Base-by-base conservation (phyloP, 2,113 vertebrate genomes). In the Pseudolaguvia tuberculata region DNA sequence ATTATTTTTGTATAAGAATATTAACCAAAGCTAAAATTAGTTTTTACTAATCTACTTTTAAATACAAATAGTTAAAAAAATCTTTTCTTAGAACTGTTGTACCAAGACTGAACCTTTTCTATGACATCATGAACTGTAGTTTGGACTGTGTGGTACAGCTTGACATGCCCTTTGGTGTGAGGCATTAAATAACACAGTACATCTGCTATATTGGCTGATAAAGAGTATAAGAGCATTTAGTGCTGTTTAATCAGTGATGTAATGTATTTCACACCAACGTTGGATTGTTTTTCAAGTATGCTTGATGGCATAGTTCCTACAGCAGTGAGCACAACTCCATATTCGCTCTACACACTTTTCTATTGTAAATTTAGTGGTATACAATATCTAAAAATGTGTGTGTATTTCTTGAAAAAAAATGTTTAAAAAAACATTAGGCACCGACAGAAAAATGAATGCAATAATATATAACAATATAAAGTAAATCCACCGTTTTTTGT, bases 401-500 rank as follows among this genome's bases (percentile, higher is more conserved):
- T 53, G 47, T n/a, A 55, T 61, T 20, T 69, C 25, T 42, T 70
- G 17, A 58, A 58, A 78, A 61, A 61, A 53, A 79, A 11, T 70
- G n/a, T 45, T 72, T 1, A 63, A 27, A 59, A 35, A 35, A 35
- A 35, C 31, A 35, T 35, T 35, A 35, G 31, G 31, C 31, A 35
- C 31, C 6, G 31, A 35, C 31, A 35, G 31, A 35, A 35, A 63
- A 67, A 61, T 78, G 68, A 63, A 76, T 23, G 75, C 20, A 80
- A 59, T 73, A 47, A 75, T 27, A 55, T 31, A 55, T 78, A 45
- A 73, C 18, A 12, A 76, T 50, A 63, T 50, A 67, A 67, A 50
- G 9, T 50, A 29, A 50, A 50, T 29, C 4, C 14, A 50, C 62
- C 17, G 18, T 45, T 39, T 42, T 42, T 47, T 47, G 2, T 10